Percentiles rank a stretch among this genome's conserved stretches.
Evolutionary conservation across 2,113 vertebrate genomes (phyloP).

Genomic region (Lophochroa leadbeateri): DNA sequence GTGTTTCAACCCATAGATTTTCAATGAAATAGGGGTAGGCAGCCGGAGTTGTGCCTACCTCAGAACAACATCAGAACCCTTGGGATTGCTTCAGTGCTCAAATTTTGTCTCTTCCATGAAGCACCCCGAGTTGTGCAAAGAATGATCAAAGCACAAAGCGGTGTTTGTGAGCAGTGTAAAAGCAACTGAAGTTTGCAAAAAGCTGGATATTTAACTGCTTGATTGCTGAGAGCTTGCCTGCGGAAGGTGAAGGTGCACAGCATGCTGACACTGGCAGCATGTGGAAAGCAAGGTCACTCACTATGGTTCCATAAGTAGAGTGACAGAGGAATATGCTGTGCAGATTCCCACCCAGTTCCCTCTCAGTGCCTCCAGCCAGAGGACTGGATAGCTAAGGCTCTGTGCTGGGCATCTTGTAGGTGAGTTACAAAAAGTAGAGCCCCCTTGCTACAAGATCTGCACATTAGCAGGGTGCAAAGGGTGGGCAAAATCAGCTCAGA

Average conservation of each 20-base stretch:
- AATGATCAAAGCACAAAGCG: background rate
- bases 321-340: background rate
- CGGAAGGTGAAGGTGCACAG: background rate
- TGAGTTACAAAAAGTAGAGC: background rate
- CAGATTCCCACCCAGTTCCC: background rate
- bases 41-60: background rate
- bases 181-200: background rate
- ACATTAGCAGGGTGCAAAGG: background rate
- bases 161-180: background rate
- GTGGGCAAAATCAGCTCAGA: background rate
- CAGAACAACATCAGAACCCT: background rate
- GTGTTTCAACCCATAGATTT: background rate
- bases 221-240: background rate
- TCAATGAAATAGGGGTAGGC: background rate
- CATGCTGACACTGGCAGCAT: fast-evolving
- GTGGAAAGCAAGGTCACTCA: background rate
- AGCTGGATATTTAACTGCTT: background rate
- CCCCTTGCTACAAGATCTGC: background rate
- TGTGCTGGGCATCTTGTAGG: background rate
- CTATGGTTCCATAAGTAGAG: background rate
- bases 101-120: background rate
- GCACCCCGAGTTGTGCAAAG: background rate
- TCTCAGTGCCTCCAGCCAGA: background rate
- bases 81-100: background rate
- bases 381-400: background rate